Percentiles rank a stretch among this genome's conserved stretches.
Conservation (phyloP, 92 coral and sea anemone species). For the Muricea muricata region DNA sequence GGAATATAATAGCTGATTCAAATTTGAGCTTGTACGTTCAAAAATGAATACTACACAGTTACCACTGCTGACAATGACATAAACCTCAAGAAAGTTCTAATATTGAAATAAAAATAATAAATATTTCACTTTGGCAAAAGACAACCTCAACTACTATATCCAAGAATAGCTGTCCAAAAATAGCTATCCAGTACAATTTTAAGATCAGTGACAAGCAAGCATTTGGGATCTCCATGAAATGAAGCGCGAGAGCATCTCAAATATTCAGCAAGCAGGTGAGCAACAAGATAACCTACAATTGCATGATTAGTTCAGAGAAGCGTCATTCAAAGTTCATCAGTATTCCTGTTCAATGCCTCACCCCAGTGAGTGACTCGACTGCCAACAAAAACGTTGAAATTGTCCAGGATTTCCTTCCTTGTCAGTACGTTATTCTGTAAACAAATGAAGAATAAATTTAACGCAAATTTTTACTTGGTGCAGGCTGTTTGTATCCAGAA, state of each 20-base stretch:
- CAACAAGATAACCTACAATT: background rate
- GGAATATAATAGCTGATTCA: too few relatives aligned
- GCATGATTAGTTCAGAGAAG: too few relatives aligned
- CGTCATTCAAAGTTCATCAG: conserved; percentile 74
- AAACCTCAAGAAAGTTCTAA: too few relatives aligned
- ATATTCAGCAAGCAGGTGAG: background rate
- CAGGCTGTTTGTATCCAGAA: background rate
- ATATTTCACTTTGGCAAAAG: too few relatives aligned
- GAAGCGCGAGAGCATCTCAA: background rate
- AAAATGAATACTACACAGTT: too few relatives aligned
- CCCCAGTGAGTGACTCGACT: conserved; percentile 92
- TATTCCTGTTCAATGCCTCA: conserved; percentile 65
- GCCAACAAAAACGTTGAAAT: conserved; percentile 77
- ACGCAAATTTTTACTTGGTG: background rate
- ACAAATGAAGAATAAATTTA: background rate
- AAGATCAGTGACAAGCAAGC: background rate
- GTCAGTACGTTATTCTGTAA: conserved; percentile 74
- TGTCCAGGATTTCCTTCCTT: conserved; percentile 77
- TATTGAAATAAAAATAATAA: too few relatives aligned
- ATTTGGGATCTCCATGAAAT: too few relatives aligned
- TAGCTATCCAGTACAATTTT: background rate
- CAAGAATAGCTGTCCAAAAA: too few relatives aligned
- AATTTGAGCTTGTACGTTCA: too few relatives aligned
- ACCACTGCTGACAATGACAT: too few relatives aligned
- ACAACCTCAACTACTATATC: too few relatives aligned